Base-by-base conservation (phyloP, 64 coral and sea anemone genomes). In the Pocillopora damicornis region DNA sequence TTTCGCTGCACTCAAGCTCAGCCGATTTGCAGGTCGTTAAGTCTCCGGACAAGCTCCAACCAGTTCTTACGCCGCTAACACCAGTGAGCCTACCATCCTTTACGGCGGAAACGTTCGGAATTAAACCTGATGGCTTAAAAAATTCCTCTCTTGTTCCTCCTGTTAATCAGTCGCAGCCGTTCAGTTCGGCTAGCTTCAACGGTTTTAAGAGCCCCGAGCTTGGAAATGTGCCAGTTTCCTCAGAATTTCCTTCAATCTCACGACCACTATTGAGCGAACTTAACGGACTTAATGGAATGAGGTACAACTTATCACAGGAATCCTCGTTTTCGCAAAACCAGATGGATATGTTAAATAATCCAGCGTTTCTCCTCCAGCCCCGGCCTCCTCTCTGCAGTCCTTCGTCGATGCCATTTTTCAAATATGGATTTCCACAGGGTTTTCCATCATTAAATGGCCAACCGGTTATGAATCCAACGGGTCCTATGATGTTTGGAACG, bases 181-280 rank as follows among this genome's bases (percentile, higher is more conserved):
- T 85, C 20, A 85, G 81, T 63, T 73, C 81, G 22, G 18, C 64
- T 58, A 92, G 91, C 88, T 97, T 93, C 94, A 97, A 93, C 89
- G 94, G 94, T 37, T 97, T 97, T 97, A 97, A 97, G 93, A 97
- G 91, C 89, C 91, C 91, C 78, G 94, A 97, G 75, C 91, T 97
- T 97, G 94, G 94, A 90, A 89, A 30, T 76, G 79, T 97, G 89
- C 94, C 94, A 97, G 92, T 82, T 63, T 88, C 91, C 11, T 85
- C 94, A n/a, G 94, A 97, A 90, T 97, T 97, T 81, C 92, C 94
- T 59, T 90, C 94, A 58, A 93, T 97, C 78, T 97, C 94, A 77
- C 91, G 94, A 88, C 94, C 94, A 37, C 88, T 97, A 17, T 83
- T 97, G 30, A 97, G 93, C 68, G 94, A 97, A 75, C 91, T 97